Evolutionary conservation across 2,113 vertebrate species (phyloP).

Genomic region (Phyllopteryx taeniolatus): DNA sequence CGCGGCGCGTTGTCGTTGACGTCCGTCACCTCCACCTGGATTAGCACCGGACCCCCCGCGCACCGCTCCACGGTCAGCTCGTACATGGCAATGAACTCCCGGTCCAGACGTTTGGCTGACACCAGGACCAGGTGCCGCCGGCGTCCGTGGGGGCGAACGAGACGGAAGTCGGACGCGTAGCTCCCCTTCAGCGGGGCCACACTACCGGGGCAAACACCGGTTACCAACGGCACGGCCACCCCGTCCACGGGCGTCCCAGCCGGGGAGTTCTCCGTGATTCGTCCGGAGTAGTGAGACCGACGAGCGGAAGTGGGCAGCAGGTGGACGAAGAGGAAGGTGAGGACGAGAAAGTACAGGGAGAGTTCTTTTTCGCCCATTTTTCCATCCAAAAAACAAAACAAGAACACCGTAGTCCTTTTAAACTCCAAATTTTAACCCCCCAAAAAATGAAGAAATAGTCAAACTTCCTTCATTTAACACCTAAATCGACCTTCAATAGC

Average conservation of each 20-base stretch:
- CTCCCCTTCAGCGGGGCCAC: constrained; percentile 54
- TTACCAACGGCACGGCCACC: constrained; percentile 43
- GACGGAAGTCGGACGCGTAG: constrained; percentile 58
- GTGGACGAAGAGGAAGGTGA: constrained; percentile 14
- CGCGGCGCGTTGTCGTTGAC: constrained; percentile 71
- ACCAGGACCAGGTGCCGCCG: constrained; percentile 48
- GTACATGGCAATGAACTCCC: constrained; percentile 70
- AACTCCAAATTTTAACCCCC: neutral
- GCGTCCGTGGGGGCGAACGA: constrained; percentile 38
- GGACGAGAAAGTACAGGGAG: constrained; percentile 17
- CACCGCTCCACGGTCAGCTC: constrained; percentile 55
- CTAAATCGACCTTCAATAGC: neutral
- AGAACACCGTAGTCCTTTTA: neutral
- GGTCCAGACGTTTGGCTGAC: constrained; percentile 70
- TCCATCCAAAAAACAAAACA: constrained; percentile 42
- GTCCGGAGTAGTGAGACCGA: constrained; percentile 45
- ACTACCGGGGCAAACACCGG: constrained; percentile 34
- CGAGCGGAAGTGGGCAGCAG: constrained; percentile 21
- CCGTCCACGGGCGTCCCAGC: constrained; percentile 65
- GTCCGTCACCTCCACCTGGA: constrained; percentile 71
- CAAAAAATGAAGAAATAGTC: neutral
- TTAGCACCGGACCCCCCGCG: constrained; percentile 19
- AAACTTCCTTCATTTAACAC: neutral
- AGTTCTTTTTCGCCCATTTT: constrained; percentile 59
- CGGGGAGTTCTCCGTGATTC: constrained; percentile 64